phyloP scores from a whole-genome alignment of 2,888 invertebrate species.

The Lycia hirtaria region DNA sequence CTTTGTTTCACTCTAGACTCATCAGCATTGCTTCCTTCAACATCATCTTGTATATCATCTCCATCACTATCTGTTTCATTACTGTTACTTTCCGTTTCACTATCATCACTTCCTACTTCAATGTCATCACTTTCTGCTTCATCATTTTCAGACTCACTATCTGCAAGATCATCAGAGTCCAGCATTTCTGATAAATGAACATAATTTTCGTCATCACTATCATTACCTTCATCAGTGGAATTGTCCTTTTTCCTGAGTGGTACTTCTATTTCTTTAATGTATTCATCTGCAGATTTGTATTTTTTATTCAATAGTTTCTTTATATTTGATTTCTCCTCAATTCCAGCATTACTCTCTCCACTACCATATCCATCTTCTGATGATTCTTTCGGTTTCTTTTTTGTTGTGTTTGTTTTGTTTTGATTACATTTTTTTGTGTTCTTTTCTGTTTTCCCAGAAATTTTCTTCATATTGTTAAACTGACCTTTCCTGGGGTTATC shows the following conservation, averaged over 20 bases:
- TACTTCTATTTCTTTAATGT: slow-evolving; percentile 70
- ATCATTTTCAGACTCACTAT: slow-evolving; percentile 47
- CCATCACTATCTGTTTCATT: slow-evolving; percentile 35
- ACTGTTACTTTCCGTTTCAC: slow-evolving; percentile 38
- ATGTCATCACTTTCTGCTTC: slow-evolving; percentile 33
- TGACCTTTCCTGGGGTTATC: slow-evolving; percentile 34
- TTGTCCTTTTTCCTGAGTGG: slow-evolving; percentile 63
- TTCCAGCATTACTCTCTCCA: slow-evolving; percentile 47
- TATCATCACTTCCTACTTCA: slow-evolving; percentile 38
- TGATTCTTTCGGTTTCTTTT: slow-evolving; percentile 58
- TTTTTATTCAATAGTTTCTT: slow-evolving; percentile 8
- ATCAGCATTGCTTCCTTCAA: slow-evolving; percentile 46
- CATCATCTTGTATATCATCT: slow-evolving; percentile 35
- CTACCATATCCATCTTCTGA: slow-evolving; percentile 76
- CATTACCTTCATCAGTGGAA: slow-evolving; percentile 65
- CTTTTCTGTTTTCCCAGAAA: slow-evolving; percentile 30
- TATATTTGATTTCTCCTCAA: slow-evolving; percentile 7
- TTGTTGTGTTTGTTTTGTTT: slow-evolving; percentile 45
- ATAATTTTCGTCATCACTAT: slow-evolving; percentile 72
- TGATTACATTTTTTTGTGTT: slow-evolving; percentile 30
- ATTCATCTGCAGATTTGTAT: slow-evolving; percentile 50
- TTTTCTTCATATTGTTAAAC: slow-evolving; percentile 45
- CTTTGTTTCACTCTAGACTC: slow-evolving; percentile 40
- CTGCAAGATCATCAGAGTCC: slow-evolving; percentile 68
- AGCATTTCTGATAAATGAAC: slow-evolving; percentile 72